Evolutionary conservation across 2,797 vertebrate genomes (phyloP).

Genomic region (Sarcoramphus papa): DNA sequence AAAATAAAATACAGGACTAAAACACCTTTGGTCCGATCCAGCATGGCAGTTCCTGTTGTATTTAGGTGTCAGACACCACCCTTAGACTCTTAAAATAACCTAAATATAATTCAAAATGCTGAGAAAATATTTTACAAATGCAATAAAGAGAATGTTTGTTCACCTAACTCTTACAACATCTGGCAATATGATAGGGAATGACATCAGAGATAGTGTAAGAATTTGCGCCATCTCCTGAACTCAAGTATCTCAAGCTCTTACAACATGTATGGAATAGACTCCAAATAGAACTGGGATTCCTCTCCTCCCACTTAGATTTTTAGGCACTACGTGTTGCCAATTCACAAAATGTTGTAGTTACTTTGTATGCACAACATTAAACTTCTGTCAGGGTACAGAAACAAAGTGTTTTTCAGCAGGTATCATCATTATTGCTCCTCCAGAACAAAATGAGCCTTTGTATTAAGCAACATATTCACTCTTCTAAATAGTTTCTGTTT

Average conservation of each 20-base stretch:
- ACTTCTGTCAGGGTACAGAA: not conserved
- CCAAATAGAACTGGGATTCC: not conserved
- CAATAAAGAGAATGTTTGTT: not conserved
- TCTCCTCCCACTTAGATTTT: not conserved
- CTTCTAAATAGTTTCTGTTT: not conserved
- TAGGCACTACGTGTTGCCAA: not conserved
- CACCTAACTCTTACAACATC: not conserved
- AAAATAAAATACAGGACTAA: not conserved
- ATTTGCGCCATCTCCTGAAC: not conserved
- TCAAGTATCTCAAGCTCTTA: not conserved
- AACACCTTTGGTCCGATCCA: not conserved
- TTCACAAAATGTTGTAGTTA: not conserved
- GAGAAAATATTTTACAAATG: not conserved
- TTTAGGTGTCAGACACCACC: not conserved
- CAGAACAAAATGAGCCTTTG: not conserved
- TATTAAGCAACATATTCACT: not conserved
- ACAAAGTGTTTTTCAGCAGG: not conserved
- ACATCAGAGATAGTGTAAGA: not conserved
- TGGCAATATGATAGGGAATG: not conserved
- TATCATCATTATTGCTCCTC: not conserved
- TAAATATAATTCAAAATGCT: not conserved
- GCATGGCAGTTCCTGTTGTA: not conserved
- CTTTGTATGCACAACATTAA: not conserved
- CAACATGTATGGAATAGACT: fast-evolving
- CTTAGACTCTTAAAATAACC: not conserved